Percentiles rank a stretch among this genome's conserved stretches.
These are phyloP conservation scores for Nymphicus hollandicus DNA, from an alignment of 2,113 vertebrate genomes.

Conservation along the genomic window DNA sequence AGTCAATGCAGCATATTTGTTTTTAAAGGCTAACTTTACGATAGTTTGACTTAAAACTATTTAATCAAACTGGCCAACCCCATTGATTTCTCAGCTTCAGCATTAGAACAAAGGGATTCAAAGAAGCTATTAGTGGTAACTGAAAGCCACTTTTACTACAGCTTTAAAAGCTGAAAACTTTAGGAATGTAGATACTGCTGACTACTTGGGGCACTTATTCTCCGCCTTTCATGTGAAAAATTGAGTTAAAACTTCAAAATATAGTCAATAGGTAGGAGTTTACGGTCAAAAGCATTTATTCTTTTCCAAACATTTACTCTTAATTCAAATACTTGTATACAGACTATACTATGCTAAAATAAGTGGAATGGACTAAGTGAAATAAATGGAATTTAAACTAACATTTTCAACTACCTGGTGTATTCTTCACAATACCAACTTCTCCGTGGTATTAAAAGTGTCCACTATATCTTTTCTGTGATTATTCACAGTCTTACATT, in stretches of 20 bases:
- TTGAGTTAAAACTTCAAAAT: conserved; percentile 1
- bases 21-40: conserved; percentile 66
- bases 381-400: not conserved
- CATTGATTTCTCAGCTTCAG: conserved; percentile 69
- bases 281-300: not conserved
- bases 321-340: not conserved
- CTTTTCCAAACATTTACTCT: not conserved
- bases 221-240: conserved; percentile 38
- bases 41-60: conserved; percentile 63
- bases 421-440: not conserved
- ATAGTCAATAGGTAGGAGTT: not conserved
- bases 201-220: conserved; percentile 10
- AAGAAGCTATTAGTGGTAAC: conserved; percentile 58
- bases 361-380: not conserved
- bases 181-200: conserved; percentile 15
- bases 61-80: conserved; percentile 65
- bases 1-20: conserved; percentile 60
- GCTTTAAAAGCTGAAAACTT: conserved; percentile 18
- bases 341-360: not conserved
- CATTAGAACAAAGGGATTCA: conserved; percentile 63
- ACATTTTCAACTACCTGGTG: not conserved
- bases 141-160: conserved; percentile 56
- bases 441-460: not conserved
- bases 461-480: not conserved
- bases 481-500: not conserved